phyloP scores from a whole-genome alignment of 2,888 invertebrate species.

The Parthenolecanium corni region DNA sequence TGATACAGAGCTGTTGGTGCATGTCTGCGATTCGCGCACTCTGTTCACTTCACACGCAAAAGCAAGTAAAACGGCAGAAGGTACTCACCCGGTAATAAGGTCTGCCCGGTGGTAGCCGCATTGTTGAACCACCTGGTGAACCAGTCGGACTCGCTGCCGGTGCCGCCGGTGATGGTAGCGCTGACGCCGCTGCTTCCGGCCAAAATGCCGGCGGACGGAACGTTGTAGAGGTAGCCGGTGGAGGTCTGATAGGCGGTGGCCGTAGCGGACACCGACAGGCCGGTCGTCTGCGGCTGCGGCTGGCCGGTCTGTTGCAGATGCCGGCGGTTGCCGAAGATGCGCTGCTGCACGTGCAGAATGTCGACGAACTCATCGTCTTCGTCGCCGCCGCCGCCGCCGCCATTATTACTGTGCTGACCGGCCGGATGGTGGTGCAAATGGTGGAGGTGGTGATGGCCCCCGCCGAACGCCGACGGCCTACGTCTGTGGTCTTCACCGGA shows the following conservation, averaged over 20 bases:
- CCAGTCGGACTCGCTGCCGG: conserved; percentile 25
- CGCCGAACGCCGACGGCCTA: conserved; percentile 9
- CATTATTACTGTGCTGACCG: neutral
- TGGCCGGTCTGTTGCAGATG: neutral
- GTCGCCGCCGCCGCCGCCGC: conserved; percentile 10
- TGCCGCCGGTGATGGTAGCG: neutral
- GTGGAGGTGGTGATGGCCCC: neutral
- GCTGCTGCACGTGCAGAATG: conserved; percentile 19
- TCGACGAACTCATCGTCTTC: conserved; percentile 22
- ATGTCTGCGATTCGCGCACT: no score
- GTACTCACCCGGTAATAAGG: conserved; percentile 15
- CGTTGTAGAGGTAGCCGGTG: conserved; percentile 18
- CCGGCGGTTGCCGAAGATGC: conserved; percentile 19
- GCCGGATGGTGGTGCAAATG: neutral
- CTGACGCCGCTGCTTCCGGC: no score
- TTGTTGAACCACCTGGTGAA: conserved; percentile 27
- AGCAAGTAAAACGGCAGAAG: no score
- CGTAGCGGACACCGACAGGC: neutral
- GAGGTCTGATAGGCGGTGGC: conserved; percentile 8
- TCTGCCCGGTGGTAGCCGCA: neutral
- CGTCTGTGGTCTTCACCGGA: conserved; percentile 17
- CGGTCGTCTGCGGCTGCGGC: conserved; percentile 7
- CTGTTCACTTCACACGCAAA: no score
- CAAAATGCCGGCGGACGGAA: neutral
- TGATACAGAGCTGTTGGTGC: no score